Conservation (phyloP, 2,888 invertebrate genomes). For the Diarsia rubi region DNA sequence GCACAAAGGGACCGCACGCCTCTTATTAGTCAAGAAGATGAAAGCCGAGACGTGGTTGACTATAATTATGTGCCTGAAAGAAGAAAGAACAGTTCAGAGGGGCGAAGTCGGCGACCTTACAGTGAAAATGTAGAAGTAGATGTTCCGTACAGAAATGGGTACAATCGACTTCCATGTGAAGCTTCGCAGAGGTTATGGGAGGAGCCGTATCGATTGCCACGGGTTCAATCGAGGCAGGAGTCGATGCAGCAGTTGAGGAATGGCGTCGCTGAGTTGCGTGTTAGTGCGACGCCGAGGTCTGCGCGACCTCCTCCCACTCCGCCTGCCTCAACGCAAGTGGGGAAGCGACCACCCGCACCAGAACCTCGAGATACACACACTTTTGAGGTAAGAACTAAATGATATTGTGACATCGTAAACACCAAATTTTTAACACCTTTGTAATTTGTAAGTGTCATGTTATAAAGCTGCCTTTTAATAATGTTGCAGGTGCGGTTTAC, state of each 20-base stretch:
- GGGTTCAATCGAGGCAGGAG: slow-evolving; percentile 85
- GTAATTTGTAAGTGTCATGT: slow-evolving; percentile 29
- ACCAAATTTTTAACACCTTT: background rate
- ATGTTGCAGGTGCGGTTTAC: slow-evolving; percentile 91
- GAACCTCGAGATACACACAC: slow-evolving; percentile 86
- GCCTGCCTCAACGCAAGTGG: slow-evolving; percentile 71
- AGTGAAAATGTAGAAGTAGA: slow-evolving; percentile 88
- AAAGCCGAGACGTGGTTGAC: slow-evolving; percentile 85
- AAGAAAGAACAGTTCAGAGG: slow-evolving; percentile 80
- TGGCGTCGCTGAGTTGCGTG: slow-evolving; percentile 85
- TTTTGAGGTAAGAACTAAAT: slow-evolving; percentile 81
- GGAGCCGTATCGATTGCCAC: slow-evolving; percentile 85
- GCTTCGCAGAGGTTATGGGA: slow-evolving; percentile 84
- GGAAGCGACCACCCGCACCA: slow-evolving; percentile 84
- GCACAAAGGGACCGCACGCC: slow-evolving; percentile 79
- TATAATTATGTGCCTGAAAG: slow-evolving; percentile 81
- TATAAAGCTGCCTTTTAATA: slow-evolving; percentile 22
- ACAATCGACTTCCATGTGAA: slow-evolving; percentile 80
- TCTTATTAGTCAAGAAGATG: slow-evolving; percentile 83
- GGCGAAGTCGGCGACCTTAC: slow-evolving; percentile 83
- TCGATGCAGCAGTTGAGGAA: slow-evolving; percentile 84
- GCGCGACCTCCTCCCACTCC: slow-evolving; percentile 85
- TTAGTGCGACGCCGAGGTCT: slow-evolving; percentile 85
- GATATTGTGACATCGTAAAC: background rate
- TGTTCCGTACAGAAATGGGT: slow-evolving; percentile 84